phyloP scores from a whole-genome alignment of 2,113 vertebrate species.

The Aptenodytes patagonicus region DNA sequence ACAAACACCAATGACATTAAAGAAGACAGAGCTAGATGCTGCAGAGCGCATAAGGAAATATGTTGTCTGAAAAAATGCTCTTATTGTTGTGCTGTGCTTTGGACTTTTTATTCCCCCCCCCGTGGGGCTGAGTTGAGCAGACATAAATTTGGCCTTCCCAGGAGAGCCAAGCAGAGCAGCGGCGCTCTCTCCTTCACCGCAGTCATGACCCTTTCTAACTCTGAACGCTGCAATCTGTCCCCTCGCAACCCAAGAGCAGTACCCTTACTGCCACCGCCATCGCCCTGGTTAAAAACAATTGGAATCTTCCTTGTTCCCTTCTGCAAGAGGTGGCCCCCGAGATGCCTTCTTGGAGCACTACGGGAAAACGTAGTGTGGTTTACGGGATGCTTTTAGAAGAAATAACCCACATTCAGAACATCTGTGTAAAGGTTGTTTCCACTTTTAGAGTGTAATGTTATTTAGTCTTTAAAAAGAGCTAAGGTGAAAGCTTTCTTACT shows the following conservation, averaged over 20 bases:
- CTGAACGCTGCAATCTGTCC: rapidly evolving
- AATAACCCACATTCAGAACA: background rate
- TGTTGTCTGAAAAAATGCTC: background rate
- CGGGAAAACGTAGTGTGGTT: background rate
- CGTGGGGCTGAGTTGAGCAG: background rate
- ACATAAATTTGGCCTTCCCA: background rate
- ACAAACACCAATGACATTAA: background rate
- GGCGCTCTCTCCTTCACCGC: rapidly evolving
- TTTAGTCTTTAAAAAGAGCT: background rate
- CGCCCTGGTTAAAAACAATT: background rate
- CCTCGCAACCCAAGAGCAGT: rapidly evolving
- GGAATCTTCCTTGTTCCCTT: background rate
- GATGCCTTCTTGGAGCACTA: background rate
- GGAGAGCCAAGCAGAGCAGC: background rate
- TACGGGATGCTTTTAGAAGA: background rate
- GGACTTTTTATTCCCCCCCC: background rate
- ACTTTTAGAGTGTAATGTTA: background rate
- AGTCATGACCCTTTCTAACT: background rate
- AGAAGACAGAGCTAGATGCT: background rate
- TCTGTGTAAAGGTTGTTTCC: background rate
- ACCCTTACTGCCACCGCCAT: background rate
- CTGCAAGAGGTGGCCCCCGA: background rate
- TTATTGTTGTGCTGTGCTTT: background rate
- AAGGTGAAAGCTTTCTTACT: background rate
- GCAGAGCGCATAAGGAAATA: background rate